Conservation (phyloP, 2,797 vertebrate genomes). For the Smutsia temminckii region DNA sequence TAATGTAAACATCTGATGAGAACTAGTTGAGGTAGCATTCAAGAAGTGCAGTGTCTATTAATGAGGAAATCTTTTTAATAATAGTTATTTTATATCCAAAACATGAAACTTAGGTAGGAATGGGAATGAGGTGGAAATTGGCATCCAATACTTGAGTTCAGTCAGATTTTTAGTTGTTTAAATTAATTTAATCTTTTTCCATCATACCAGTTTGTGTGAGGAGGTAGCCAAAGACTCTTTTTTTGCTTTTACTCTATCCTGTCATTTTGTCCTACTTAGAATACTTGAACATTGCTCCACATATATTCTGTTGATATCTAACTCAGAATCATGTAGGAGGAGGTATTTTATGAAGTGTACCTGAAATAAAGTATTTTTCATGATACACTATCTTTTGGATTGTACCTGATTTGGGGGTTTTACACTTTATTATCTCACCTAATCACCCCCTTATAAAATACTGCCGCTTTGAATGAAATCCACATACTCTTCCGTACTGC, state of each 20-base stretch:
- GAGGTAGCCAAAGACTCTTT: slow-evolving; percentile 12
- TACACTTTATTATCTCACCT: slow-evolving; percentile 39
- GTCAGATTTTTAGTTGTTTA: slow-evolving; percentile 47
- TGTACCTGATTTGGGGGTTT: slow-evolving; percentile 32
- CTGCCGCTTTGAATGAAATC: slow-evolving; percentile 28
- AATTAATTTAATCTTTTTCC: slow-evolving; percentile 45
- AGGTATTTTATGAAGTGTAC: slow-evolving; percentile 62
- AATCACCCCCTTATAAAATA: slow-evolving; percentile 48
- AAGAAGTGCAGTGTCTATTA: slow-evolving; percentile 51
- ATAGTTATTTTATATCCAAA: slow-evolving; percentile 22
- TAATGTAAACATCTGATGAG: slow-evolving; percentile 41
- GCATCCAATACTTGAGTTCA: not conserved
- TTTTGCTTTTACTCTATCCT: slow-evolving; percentile 44
- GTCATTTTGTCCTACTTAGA: slow-evolving; percentile 72
- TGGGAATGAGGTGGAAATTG: not conserved
- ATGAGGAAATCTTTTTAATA: slow-evolving; percentile 58
- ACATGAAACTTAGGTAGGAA: not conserved
- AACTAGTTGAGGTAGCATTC: slow-evolving; percentile 22
- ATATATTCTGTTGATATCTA: slow-evolving; percentile 58
- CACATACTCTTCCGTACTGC: not conserved
- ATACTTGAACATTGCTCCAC: slow-evolving; percentile 61
- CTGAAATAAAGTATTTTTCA: slow-evolving; percentile 54
- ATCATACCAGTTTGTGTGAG: not conserved
- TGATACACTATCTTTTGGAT: slow-evolving; percentile 63
- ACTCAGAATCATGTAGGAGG: slow-evolving; percentile 7